These are phyloP conservation scores for Dromas ardeola DNA, from an alignment of 2,113 vertebrate species.

Conservation along the genomic window DNA sequence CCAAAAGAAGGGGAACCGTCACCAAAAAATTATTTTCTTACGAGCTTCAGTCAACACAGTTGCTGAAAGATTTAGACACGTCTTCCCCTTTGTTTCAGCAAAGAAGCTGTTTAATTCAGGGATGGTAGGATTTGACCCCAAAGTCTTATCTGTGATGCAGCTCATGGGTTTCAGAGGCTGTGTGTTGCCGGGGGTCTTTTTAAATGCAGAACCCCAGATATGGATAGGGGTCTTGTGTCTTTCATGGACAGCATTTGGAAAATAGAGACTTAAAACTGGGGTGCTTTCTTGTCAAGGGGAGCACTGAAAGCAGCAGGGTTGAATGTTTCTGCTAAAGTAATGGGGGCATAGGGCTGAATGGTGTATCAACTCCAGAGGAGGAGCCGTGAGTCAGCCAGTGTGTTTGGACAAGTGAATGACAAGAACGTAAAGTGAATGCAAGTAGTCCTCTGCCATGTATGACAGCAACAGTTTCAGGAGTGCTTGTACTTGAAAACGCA, in stretches of 20 bases:
- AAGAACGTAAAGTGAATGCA: background rate
- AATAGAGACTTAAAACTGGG: background rate
- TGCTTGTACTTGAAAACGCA: background rate
- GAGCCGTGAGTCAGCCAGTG: background rate
- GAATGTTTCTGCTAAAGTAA: background rate
- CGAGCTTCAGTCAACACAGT: background rate
- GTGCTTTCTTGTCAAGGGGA: background rate
- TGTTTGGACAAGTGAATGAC: background rate
- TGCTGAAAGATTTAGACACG: background rate
- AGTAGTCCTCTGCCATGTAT: background rate
- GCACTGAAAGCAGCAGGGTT: background rate
- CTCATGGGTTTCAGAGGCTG: background rate
- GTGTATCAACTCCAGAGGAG: background rate
- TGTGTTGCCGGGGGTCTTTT: background rate
- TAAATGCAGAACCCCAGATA: background rate
- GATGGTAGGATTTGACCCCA: background rate
- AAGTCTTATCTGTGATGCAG: background rate
- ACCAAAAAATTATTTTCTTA: background rate
- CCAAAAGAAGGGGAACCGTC: background rate
- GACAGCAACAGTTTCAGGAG: background rate
- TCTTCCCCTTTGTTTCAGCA: background rate
- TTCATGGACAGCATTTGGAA: background rate
- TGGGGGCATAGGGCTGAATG: background rate
- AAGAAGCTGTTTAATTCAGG: background rate
- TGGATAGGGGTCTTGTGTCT: background rate